phyloP scores from a whole-genome alignment of 2,113 vertebrate genomes.

The Danio rerio region DNA sequence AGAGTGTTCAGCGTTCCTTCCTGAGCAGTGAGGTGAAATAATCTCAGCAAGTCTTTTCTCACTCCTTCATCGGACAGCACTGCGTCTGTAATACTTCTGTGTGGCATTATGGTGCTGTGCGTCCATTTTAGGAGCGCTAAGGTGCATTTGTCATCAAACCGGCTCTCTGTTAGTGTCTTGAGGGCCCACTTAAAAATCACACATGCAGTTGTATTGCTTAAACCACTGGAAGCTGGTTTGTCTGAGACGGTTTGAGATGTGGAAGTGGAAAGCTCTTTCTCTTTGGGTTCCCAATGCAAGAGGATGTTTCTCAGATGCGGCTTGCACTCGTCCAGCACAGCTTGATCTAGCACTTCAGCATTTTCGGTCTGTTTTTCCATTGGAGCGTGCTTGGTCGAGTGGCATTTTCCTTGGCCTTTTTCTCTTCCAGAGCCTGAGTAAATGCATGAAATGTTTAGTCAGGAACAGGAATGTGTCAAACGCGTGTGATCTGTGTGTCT shows the following conservation, averaged over 20 bases:
- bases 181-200: constrained; percentile 81
- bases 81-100: constrained; percentile 38
- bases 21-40: constrained; percentile 71
- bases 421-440: constrained; percentile 78
- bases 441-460: constrained; percentile 25
- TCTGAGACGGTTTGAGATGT: not conserved
- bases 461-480: constrained; percentile 13
- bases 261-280: not conserved
- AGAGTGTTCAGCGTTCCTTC: constrained; percentile 57
- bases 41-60: constrained; percentile 75
- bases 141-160: constrained; percentile 53
- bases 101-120: constrained; percentile 62
- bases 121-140: constrained; percentile 78
- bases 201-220: constrained; percentile 46
- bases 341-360: constrained; percentile 45
- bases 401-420: constrained; percentile 65
- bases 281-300: constrained; percentile 78
- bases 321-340: constrained; percentile 74
- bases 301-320: constrained; percentile 76
- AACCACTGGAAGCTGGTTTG: not conserved
- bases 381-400: constrained; percentile 43
- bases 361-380: constrained; percentile 60
- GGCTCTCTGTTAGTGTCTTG: constrained; percentile 66
- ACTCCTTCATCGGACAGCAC: constrained; percentile 69
- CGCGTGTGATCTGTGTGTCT: constrained; percentile 12